Evolutionary conservation across 2,888 invertebrate species (phyloP).

Genomic region (Pteria penguin): DNA sequence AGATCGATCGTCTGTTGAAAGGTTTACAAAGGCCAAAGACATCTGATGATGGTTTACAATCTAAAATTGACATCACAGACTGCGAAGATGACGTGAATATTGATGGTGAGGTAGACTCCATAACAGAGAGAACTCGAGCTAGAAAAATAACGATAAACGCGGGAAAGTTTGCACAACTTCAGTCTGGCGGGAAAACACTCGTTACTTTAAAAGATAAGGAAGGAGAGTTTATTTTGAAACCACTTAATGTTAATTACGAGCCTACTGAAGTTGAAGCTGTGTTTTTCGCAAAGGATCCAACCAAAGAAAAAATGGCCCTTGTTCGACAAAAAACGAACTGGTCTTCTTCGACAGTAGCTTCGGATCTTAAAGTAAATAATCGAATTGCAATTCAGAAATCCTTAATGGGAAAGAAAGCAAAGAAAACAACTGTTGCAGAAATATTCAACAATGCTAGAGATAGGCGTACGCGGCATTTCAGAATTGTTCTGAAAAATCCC

Average conservation of each 20-base stretch:
- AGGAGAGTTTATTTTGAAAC: conserved; percentile 60
- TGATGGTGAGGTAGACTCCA: conserved; percentile 61
- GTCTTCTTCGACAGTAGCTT: conserved; percentile 59
- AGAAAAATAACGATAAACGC: conserved; percentile 58
- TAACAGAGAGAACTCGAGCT: conserved; percentile 52
- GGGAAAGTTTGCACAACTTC: conserved; percentile 57
- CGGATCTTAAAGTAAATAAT: conserved; percentile 69
- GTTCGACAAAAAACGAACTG: conserved; percentile 59
- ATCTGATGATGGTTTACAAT: background rate
- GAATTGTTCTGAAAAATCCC: conserved; percentile 53
- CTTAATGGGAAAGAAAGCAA: conserved; percentile 58
- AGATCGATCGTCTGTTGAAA: conserved; percentile 21
- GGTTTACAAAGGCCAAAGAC: background rate
- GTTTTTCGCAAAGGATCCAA: conserved; percentile 48
- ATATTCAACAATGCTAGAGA: conserved; percentile 64
- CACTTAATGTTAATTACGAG: conserved; percentile 43
- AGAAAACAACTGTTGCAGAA: conserved; percentile 63
- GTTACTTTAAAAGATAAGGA: conserved; percentile 60
- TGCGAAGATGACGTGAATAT: conserved; percentile 31
- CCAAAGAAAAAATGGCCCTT: conserved; percentile 63
- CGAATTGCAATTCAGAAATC: conserved; percentile 67
- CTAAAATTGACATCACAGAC: background rate
- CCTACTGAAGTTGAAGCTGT: conserved; percentile 40
- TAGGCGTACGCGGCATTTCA: conserved; percentile 60
- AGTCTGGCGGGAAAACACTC: conserved; percentile 48